A percentile compares a stretch with the other conserved stretches of the same genome.
phyloP scores from a whole-genome alignment of 2,797 vertebrate genomes.

The Yasuhikotakia modesta region DNA sequence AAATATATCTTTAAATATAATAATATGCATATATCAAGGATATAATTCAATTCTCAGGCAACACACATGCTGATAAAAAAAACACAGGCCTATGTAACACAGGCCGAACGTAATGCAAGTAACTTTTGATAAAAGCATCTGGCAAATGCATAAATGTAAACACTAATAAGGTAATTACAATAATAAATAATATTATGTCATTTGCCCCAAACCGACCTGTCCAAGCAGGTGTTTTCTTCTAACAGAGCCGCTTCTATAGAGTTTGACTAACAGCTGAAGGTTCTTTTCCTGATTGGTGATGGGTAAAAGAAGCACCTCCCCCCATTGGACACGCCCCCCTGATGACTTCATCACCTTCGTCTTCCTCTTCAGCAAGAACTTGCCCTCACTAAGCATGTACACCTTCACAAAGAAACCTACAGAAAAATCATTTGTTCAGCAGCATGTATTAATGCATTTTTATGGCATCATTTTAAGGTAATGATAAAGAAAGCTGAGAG shows the following conservation, averaged over 20 bases:
- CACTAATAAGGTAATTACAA: too few relatives aligned
- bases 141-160: too few relatives aligned
- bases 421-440: not conserved
- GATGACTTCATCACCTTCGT: slow-evolving; percentile 82
- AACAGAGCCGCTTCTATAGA: slow-evolving; percentile 91
- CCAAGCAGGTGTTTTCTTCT: slow-evolving; percentile 90
- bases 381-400: slow-evolving; percentile 83
- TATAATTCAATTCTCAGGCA: too few relatives aligned
- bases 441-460: not conserved
- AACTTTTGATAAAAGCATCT: too few relatives aligned
- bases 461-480: not conserved
- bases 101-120: too few relatives aligned
- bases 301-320: slow-evolving; percentile 86
- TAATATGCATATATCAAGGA: too few relatives aligned
- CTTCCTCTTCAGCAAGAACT: slow-evolving; percentile 86
- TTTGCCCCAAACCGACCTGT: slow-evolving; percentile 84
- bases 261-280: slow-evolving; percentile 83
- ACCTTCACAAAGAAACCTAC: slow-evolving; percentile 89
- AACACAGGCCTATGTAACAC: too few relatives aligned
- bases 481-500: not conserved
- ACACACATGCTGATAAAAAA: too few relatives aligned
- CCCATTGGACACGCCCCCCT: slow-evolving; percentile 86
- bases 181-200: too few relatives aligned
- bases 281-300: slow-evolving; percentile 79
- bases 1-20: too few relatives aligned